phyloP scores from a whole-genome alignment of 2,888 invertebrate species.

The Sturmia bella region DNA sequence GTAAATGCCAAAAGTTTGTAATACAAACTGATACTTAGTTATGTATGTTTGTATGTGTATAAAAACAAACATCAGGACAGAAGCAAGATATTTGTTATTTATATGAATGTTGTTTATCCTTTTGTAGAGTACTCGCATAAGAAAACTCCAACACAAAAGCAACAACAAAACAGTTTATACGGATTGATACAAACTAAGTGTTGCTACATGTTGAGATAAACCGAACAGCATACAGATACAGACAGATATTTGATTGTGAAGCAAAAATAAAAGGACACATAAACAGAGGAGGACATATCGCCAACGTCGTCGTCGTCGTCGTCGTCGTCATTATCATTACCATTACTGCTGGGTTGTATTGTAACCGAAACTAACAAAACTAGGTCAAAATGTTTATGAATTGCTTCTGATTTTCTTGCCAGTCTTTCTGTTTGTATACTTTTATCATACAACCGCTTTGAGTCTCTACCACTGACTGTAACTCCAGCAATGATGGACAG shows the following conservation, averaged over 20 bases:
- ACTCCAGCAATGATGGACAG: conserved; percentile 28
- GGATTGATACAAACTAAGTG: conserved; percentile 44
- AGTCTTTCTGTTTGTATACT: conserved; percentile 34
- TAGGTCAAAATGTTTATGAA: conserved; percentile 72
- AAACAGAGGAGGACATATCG: conserved; percentile 55
- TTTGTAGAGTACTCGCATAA: conserved; percentile 19
- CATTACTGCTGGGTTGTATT: conserved; percentile 11
- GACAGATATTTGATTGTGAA: conserved; percentile 13
- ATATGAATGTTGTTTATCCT: conserved; percentile 13
- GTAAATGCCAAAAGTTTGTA: conserved; percentile 17
- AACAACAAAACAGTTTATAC: conserved; percentile 27
- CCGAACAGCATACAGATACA: conserved; percentile 27
- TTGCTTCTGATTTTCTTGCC: conserved; percentile 59
- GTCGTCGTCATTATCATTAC: conserved; percentile 13
- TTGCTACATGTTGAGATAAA: conserved; percentile 16
- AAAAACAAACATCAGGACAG: conserved; percentile 50
- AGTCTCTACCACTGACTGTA: conserved; percentile 10
- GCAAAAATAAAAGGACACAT: conserved; percentile 29
- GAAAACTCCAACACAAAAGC: conserved; percentile 17
- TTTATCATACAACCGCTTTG: neutral
- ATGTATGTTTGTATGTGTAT: neutral
- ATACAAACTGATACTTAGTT: conserved; percentile 1
- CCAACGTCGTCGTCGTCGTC: conserved; percentile 11
- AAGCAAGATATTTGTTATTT: conserved; percentile 33
- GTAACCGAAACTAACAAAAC: conserved; percentile 58